Base-by-base conservation (phyloP, 1,140 invertebrate genomes). In the Tyrophagus putrescentiae region DNA sequence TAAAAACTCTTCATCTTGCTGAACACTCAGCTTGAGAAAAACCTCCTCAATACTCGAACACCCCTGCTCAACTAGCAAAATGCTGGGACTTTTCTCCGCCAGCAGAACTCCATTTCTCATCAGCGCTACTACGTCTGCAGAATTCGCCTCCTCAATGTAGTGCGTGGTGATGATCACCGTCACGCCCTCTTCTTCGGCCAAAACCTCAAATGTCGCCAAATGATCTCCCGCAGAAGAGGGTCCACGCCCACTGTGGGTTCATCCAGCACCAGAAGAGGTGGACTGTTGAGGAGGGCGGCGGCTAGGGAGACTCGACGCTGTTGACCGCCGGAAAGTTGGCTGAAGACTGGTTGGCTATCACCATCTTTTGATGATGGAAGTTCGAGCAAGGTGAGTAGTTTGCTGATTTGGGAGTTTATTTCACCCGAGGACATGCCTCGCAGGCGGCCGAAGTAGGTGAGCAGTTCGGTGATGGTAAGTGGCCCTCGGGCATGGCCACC, bases 391-490 rank as follows among this genome's bases (percentile, higher is more conserved):
- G 3, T 11, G 45, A 50, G 16, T 23, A 50, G 3, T 84, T 44
- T 59, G 27, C n/a, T n/a, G n/a, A n/a, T n/a, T n/a, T n/a, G n/a
- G n/a, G n/a, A 59, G 13, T 25, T n/a, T 27, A 69, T 91, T n/a
- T n/a, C n/a, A n/a, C n/a, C n/a, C n/a, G n/a, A n/a, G n/a, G n/a
- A n/a, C n/a, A n/a, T n/a, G n/a, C n/a, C n/a, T n/a, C n/a, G 88
- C 65, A 96, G 84, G 79, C 87, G 86, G n/a, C 92, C 91, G 72
- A 95, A 96, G 70, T 94, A 96, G 76, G 85, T 81, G 80, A 96
- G 84, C 0, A 90, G 95, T 70, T 97, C 93, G 60, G 81, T 79
- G 62, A 95, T 95, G 0, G 88, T n/a, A n/a, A n/a, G 86, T 72
- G 96, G 92, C 72, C 94, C 89, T 0, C 85, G 85, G 70, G 91